Evolutionary conservation across 2,888 invertebrate genomes (phyloP).

Genomic region (Polyommatus icarus): DNA sequence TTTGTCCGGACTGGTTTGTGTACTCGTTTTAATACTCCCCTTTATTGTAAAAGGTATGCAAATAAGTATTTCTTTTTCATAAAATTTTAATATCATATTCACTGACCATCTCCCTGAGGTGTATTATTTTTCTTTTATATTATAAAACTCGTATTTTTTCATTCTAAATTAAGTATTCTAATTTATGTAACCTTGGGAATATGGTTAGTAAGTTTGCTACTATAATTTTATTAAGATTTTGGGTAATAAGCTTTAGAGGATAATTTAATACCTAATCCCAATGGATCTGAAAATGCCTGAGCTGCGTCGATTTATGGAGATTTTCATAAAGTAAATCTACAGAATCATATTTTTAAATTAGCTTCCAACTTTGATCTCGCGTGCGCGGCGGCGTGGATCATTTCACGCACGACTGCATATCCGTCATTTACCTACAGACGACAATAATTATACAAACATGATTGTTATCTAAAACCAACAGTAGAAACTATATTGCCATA

Average conservation of each 20-base stretch:
- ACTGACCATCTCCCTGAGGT: background rate
- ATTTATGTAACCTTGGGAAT: background rate
- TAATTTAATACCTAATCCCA: too few relatives aligned
- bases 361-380: background rate
- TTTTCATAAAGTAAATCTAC: background rate
- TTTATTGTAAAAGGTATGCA: background rate
- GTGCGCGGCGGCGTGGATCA: too few relatives aligned
- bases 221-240: too few relatives aligned
- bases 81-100: background rate
- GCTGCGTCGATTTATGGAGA: background rate
- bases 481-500: background rate
- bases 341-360: background rate
- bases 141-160: background rate
- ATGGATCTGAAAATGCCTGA: too few relatives aligned
- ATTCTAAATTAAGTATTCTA: background rate
- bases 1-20: constrained; percentile 9
- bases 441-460: background rate
- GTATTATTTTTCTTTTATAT: background rate
- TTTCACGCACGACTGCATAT: background rate
- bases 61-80: background rate
- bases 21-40: background rate
- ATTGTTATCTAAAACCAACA: background rate
- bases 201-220: background rate
- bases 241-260: too few relatives aligned
- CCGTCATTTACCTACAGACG: background rate